phyloP scores from a whole-genome alignment of 2,888 invertebrate species.

The Corbicula japonica region DNA sequence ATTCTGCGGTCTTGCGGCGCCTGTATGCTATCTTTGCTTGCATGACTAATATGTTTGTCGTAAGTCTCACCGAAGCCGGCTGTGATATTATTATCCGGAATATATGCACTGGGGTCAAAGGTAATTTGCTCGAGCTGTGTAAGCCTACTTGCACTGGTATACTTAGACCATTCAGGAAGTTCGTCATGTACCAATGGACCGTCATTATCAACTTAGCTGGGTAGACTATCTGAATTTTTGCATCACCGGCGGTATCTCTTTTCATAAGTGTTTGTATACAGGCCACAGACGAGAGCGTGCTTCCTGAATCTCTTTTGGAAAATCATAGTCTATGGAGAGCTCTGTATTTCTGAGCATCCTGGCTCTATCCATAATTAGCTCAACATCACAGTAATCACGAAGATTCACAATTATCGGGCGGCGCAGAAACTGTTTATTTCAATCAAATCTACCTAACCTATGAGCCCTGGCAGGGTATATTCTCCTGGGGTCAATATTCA shows the following conservation, averaged over 20 bases:
- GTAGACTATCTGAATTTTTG: background rate
- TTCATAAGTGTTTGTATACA: background rate
- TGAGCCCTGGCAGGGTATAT: no score
- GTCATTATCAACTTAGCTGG: background rate
- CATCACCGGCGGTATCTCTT: background rate
- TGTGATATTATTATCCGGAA: no score
- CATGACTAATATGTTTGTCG: no score
- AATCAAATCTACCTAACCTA: conserved; percentile 23
- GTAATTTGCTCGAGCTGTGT: no score
- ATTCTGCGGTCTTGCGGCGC: no score
- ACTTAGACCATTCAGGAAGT: background rate
- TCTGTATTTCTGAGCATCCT: conserved; percentile 4
- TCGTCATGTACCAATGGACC: background rate
- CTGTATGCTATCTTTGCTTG: no score
- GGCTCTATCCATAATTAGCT: conserved; percentile 17
- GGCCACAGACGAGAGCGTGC: conserved; percentile 29
- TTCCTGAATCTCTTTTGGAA: conserved; percentile 25
- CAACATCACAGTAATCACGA: conserved; percentile 19
- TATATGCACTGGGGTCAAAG: no score
- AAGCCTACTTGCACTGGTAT: no score
- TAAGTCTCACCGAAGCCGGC: no score
- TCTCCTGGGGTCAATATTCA: conserved; percentile 28
- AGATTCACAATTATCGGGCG: conserved; percentile 26
- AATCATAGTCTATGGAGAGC: conserved; percentile 29
- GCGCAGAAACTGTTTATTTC: conserved; percentile 1